Evolutionary conservation across 2,888 invertebrate genomes (phyloP).

Genomic region (Hemistola chrysoprasaria): DNA sequence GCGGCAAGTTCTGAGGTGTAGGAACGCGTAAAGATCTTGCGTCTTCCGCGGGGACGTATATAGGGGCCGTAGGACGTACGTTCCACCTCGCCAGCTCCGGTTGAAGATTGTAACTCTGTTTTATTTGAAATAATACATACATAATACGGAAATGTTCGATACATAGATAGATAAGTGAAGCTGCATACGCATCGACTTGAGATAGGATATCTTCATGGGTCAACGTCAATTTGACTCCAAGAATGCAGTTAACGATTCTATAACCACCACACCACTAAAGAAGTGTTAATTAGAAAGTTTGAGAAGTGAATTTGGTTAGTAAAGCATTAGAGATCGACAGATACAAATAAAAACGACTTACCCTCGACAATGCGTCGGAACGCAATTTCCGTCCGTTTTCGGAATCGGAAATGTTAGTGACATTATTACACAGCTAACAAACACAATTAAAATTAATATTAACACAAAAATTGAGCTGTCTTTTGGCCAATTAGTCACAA

Average conservation of each 20-base stretch:
- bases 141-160: slow-evolving; percentile 31
- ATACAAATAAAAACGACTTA: slow-evolving; percentile 58
- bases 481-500: slow-evolving; percentile 71
- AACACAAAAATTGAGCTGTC: slow-evolving; percentile 70
- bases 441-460: slow-evolving; percentile 18
- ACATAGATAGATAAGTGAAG: slow-evolving; percentile 43
- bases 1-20: slow-evolving; percentile 72
- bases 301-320: slow-evolving; percentile 41
- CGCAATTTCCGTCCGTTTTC: slow-evolving; percentile 30
- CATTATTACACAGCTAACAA: slow-evolving; percentile 43
- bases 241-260: slow-evolving; percentile 41
- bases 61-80: slow-evolving; percentile 76
- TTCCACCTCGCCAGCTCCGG: slow-evolving; percentile 72
- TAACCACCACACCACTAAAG: slow-evolving; percentile 79
- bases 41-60: slow-evolving; percentile 73
- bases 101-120: slow-evolving; percentile 79
- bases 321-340: slow-evolving; percentile 61
- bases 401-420: slow-evolving; percentile 57
- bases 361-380: slow-evolving; percentile 40
- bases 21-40: slow-evolving; percentile 59
- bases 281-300: slow-evolving; percentile 50
- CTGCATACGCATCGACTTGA: slow-evolving; percentile 67
- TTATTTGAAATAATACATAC: slow-evolving; percentile 45
- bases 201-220: slow-evolving; percentile 67
- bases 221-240: slow-evolving; percentile 44